Evolutionary conservation across 2,888 invertebrate genomes (phyloP).

Genomic region (Yponomeuta cagnagella): DNA sequence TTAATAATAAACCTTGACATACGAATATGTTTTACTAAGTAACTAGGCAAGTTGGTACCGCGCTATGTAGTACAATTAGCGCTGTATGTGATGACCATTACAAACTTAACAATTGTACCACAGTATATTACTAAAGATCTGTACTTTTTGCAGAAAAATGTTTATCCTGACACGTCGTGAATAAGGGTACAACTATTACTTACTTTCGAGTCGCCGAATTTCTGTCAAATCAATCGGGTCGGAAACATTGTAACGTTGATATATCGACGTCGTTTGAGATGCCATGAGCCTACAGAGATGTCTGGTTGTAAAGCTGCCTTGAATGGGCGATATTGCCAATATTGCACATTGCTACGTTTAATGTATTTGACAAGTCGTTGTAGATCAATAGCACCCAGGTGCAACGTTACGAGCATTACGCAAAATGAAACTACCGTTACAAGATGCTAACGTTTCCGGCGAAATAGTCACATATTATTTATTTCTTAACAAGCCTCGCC

Average conservation of each 20-base stretch:
- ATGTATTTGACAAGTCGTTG: background rate
- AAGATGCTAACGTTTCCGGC: too few relatives aligned
- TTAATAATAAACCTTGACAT: too few relatives aligned
- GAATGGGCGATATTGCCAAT: background rate
- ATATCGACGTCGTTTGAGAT: slow-evolving; percentile 21
- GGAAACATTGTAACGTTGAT: slow-evolving; percentile 9
- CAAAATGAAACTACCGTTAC: too few relatives aligned
- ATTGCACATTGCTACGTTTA: background rate
- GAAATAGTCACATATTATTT: too few relatives aligned
- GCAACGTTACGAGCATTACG: background rate
- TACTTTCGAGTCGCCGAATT: background rate
- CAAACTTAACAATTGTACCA: too few relatives aligned
- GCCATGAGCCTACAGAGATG: background rate
- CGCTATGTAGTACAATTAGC: too few relatives aligned
- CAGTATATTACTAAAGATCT: too few relatives aligned
- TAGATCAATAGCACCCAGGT: background rate
- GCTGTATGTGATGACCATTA: too few relatives aligned
- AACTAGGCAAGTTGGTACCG: too few relatives aligned
- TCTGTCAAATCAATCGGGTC: background rate
- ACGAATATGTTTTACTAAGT: too few relatives aligned
- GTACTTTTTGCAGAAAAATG: background rate
- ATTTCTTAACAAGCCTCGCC: too few relatives aligned
- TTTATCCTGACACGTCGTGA: background rate
- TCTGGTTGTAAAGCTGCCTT: background rate
- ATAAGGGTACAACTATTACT: background rate